Base-by-base conservation (phyloP, 64 coral and sea anemone genomes). In the Anthopleura sola region DNA sequence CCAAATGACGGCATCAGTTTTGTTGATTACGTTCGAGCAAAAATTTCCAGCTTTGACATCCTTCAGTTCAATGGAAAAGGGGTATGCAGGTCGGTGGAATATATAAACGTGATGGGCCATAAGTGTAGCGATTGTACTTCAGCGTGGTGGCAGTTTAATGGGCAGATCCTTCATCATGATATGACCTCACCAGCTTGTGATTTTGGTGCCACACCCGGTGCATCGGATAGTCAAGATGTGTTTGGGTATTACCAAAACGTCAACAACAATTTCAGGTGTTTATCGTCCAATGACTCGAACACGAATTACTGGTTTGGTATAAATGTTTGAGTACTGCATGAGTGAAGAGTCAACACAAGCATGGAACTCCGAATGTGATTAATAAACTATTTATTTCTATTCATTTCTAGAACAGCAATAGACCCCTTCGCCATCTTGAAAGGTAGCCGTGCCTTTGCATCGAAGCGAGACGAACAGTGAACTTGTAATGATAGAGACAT, bases 271-370 rank as follows among this genome's bases (percentile, higher is more conserved):
- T 83, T 83, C 47, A n/a, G 78, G 14, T 89, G 87, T 68, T 58
- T 55, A 7, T 82, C 86, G 40, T 57, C 55, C 37, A 13, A 83
- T 37, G 20, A 28, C 24, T 69, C 87, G 8, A 89, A 39, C 19
- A 89, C 87, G 39, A 89, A 83, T n/a, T 19, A 55, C 38, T 89
- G 87, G 87, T 82, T 69, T 75, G 87, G 87, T 77, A 39, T 4
- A 6, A 37, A 77, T 23, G 36, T 77, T 37, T 77, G 75, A 77
- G 40, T 44, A 44, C 40, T 23, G 36, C 37, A 15, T 77, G 75
- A 77, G 40, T 44, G 9, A 3, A 44, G 9, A 8, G 40, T 44
- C 40, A 8, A 6, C 40, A 8, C 40, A 44, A 44, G 40, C 40
- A 44, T 44, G 40, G 9, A 44, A 44, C 40, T n/a, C n/a, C n/a